phyloP scores from a whole-genome alignment of 2,888 invertebrate species.

The Petrolisthes manimaculis region DNA sequence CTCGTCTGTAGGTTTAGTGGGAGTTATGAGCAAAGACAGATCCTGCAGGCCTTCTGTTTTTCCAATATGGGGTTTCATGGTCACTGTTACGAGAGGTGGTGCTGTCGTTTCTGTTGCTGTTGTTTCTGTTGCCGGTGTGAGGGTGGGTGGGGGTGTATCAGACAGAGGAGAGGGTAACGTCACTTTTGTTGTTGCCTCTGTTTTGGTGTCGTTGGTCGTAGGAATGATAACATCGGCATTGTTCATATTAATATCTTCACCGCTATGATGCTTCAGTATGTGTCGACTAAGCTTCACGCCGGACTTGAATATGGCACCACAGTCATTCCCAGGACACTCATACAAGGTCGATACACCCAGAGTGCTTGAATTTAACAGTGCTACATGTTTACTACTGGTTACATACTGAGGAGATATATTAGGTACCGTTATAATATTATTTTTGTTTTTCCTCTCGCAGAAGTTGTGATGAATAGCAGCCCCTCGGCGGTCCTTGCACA shows the following conservation, averaged over 20 bases:
- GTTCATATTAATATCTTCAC: constrained; percentile 15
- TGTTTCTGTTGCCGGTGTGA: not conserved
- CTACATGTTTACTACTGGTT: not conserved
- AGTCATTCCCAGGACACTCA: constrained; percentile 49
- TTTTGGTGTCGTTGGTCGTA: not conserved
- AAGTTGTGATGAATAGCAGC: constrained; percentile 50
- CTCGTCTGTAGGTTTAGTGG: constrained; percentile 38
- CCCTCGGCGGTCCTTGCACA: constrained; percentile 45
- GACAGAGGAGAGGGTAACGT: too few species aligned
- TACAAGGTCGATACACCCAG: constrained; percentile 1
- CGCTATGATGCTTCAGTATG: constrained; percentile 39
- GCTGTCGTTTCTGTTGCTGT: not conserved
- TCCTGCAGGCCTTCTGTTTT: constrained; percentile 56
- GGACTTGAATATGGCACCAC: constrained; percentile 52
- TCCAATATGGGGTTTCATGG: constrained; percentile 54
- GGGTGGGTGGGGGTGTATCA: not conserved
- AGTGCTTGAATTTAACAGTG: not conserved
- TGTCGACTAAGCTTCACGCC: constrained; percentile 30
- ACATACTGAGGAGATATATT: not conserved
- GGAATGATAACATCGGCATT: not conserved
- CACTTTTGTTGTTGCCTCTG: too few species aligned
- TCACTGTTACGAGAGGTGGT: constrained; percentile 48
- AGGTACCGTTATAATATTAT: not conserved
- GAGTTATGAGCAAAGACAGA: constrained; percentile 53
- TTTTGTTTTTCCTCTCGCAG: constrained; percentile 32